Percentiles rank a stretch among this genome's conserved stretches.
Conservation (phyloP, 2,888 invertebrate species). For the Lasioglossum malachurum region DNA sequence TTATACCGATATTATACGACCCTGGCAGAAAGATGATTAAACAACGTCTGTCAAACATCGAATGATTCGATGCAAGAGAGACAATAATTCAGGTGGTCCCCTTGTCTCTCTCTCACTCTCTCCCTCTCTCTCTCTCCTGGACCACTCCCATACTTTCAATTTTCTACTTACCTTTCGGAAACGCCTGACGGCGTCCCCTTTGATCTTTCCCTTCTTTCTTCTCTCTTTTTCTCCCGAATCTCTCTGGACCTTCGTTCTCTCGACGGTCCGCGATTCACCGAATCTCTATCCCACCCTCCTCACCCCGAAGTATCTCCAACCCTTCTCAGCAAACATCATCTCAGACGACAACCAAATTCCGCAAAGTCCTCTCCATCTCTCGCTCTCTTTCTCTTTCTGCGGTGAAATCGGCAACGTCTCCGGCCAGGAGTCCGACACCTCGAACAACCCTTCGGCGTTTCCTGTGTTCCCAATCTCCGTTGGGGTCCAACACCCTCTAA, state of each 20-base stretch:
- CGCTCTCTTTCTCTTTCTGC: background rate
- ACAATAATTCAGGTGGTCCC: background rate
- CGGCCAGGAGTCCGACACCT: background rate
- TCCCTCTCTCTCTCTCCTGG: too few relatives aligned
- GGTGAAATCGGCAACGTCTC: constrained; percentile 30
- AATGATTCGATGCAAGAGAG: background rate
- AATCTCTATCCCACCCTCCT: background rate
- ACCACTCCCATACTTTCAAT: background rate
- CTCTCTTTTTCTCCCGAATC: background rate
- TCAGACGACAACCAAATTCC: constrained; percentile 33
- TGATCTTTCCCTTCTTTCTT: constrained; percentile 5
- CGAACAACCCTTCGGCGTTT: constrained; percentile 3
- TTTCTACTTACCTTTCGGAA: background rate
- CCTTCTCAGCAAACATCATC: background rate
- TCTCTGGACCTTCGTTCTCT: background rate
- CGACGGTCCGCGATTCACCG: background rate
- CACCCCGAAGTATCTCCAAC: background rate
- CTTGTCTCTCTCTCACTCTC: too few relatives aligned
- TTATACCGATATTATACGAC: background rate
- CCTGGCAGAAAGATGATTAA: background rate
- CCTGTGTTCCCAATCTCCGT: background rate
- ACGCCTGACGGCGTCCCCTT: background rate
- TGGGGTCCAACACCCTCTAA: background rate
- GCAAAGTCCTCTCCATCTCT: background rate
- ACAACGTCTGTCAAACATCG: background rate